Evolutionary conservation across 1,140 invertebrate species (phyloP).

Genomic region (Leptestheria dahalacensis): DNA sequence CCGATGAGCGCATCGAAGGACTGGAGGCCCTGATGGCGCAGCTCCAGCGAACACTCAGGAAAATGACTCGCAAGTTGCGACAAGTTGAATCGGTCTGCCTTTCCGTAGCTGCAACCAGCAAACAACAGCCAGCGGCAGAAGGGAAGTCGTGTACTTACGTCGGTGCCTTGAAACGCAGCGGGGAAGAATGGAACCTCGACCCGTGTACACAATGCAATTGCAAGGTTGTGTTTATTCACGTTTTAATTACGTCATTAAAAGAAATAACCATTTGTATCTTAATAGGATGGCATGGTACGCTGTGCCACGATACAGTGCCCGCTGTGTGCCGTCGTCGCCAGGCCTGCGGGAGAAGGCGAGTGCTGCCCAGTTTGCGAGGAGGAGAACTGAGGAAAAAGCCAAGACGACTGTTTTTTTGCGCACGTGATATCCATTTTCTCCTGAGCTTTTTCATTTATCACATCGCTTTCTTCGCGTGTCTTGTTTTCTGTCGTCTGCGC

Average conservation of each 20-base stretch:
- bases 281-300: constrained; percentile 22
- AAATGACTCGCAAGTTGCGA: constrained; percentile 29
- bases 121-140: constrained; percentile 17
- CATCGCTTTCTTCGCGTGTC: no score
- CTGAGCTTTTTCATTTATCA: no score
- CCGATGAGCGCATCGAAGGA: constrained; percentile 33
- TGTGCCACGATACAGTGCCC: constrained; percentile 17
- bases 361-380: constrained; percentile 5
- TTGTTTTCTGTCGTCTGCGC: no score
- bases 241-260: background rate
- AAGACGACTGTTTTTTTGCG: no score
- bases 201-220: constrained; percentile 38
- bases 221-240: constrained; percentile 24
- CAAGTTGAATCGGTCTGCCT: constrained; percentile 32
- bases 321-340: background rate
- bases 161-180: constrained; percentile 29
- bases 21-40: constrained; percentile 37
- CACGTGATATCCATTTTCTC: no score
- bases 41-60: constrained; percentile 36
- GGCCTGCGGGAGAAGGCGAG: background rate
- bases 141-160: constrained; percentile 30
- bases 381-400: no score
- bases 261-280: constrained; percentile 16
- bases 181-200: constrained; percentile 34
- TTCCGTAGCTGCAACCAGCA: constrained; percentile 12